Percentiles rank a stretch among this genome's conserved stretches.
These are phyloP conservation scores for Aleiodes testaceus DNA, from an alignment of 2,888 invertebrate genomes.

Conservation along the genomic window DNA sequence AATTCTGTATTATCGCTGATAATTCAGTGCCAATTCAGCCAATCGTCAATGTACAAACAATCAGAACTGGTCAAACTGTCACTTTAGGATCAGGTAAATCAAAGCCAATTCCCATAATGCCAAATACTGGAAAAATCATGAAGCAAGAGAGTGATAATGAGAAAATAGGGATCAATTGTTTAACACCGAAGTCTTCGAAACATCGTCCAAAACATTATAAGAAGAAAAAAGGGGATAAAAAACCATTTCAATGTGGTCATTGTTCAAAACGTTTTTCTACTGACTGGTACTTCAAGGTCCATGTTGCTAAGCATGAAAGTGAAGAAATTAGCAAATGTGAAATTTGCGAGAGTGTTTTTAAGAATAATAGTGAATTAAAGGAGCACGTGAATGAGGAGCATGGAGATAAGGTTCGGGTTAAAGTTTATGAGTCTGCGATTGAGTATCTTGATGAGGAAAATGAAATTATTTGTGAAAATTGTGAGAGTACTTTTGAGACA, in stretches of 20 bases:
- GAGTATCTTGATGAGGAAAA: conserved; percentile 38
- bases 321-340: conserved; percentile 61
- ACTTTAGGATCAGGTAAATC: background rate
- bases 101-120: background rate
- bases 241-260: conserved; percentile 61
- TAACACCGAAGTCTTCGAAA: background rate
- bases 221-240: conserved; percentile 48
- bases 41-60: conserved; percentile 23
- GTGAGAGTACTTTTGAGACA: conserved; percentile 41
- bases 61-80: background rate
- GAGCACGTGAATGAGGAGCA: conserved; percentile 61
- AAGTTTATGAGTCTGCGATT: conserved; percentile 22
- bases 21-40: conserved; percentile 44
- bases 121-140: background rate
- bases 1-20: conserved; percentile 67
- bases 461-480: conserved; percentile 42
- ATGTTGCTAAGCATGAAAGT: conserved; percentile 64
- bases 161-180: background rate
- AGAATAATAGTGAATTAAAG: conserved; percentile 61
- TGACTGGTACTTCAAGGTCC: conserved; percentile 68
- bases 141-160: background rate
- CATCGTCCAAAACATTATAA: conserved; percentile 31
- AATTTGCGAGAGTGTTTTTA: conserved; percentile 62
- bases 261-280: conserved; percentile 67
- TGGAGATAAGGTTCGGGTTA: conserved; percentile 43